Percentiles rank a stretch among this genome's conserved stretches.
phyloP scores from a whole-genome alignment of 2,888 invertebrate genomes.

The Thelaira solivaga region DNA sequence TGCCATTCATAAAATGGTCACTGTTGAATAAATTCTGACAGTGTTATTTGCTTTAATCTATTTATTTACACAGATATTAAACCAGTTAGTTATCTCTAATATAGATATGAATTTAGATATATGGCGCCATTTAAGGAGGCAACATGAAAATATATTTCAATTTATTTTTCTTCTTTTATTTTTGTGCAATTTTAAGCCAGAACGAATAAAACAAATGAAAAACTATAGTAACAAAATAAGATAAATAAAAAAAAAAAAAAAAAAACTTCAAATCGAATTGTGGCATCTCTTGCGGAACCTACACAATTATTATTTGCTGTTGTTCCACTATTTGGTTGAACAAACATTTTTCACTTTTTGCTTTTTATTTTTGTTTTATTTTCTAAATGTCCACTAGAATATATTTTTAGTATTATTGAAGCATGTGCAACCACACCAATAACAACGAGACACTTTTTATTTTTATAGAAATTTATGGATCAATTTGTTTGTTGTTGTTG shows the following conservation, averaged over 20 bases:
- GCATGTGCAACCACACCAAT: slow-evolving; percentile 18
- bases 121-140: slow-evolving; percentile 35
- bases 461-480: too few species aligned
- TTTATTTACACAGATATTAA: neutral
- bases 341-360: slow-evolving; percentile 15
- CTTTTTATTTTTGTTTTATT: neutral
- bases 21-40: neutral
- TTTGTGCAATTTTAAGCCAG: slow-evolving; percentile 2
- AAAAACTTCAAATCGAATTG: slow-evolving; percentile 26
- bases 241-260: neutral
- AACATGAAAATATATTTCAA: slow-evolving; percentile 7
- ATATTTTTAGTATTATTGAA: slow-evolving; percentile 31
- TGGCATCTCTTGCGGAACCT: slow-evolving; percentile 26
- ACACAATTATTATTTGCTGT: slow-evolving; percentile 34
- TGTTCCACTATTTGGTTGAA: slow-evolving; percentile 28
- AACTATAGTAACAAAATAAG: too few species aligned
- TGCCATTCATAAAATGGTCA: neutral
- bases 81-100: too few species aligned
- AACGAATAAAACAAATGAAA: neutral
- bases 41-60: neutral
- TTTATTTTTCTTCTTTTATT: too few species aligned
- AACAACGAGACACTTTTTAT: slow-evolving; percentile 25
- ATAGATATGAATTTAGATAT: neutral
- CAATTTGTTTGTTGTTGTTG: slow-evolving; percentile 22
- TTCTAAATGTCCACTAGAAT: slow-evolving; percentile 26